Evolutionary conservation across 2,797 vertebrate genomes (phyloP).

Genomic region (Pristis pectinata): DNA sequence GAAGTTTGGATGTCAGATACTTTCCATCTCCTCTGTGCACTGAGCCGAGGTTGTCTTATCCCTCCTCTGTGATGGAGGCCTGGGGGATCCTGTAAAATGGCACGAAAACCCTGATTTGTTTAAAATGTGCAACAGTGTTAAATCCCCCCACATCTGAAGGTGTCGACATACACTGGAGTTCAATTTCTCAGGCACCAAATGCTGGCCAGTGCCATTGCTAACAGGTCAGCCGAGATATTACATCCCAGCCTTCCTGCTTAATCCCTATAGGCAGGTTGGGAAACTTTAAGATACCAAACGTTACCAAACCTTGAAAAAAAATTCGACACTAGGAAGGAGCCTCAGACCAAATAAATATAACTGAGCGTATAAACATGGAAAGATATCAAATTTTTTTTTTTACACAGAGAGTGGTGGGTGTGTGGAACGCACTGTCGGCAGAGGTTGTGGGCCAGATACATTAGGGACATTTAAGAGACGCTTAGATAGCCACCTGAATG

Average conservation of each 20-base stretch:
- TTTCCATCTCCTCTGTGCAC: not conserved
- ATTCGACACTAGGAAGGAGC: not conserved
- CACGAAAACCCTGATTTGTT: not conserved
- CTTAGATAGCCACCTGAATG: too few species aligned
- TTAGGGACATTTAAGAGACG: too few species aligned
- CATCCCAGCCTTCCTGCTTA: not conserved
- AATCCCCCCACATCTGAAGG: not conserved
- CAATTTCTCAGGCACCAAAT: not conserved
- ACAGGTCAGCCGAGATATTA: not conserved
- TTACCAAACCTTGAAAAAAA: not conserved
- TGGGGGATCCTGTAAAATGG: not conserved
- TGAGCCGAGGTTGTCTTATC: not conserved
- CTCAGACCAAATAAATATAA: not conserved
- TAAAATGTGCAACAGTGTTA: not conserved
- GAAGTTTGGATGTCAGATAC: too few species aligned
- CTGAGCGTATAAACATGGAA: not conserved
- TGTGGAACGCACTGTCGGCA: too few species aligned
- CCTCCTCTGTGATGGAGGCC: too few species aligned
- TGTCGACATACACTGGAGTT: not conserved
- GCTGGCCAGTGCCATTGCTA: not conserved
- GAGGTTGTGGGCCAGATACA: too few species aligned
- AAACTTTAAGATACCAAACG: not conserved
- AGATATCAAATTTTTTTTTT: too few species aligned
- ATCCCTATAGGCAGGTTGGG: not conserved
- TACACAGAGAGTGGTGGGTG: too few species aligned